Evolutionary conservation across 2,113 vertebrate species (phyloP).

Genomic region (Rhinogobius similis): DNA sequence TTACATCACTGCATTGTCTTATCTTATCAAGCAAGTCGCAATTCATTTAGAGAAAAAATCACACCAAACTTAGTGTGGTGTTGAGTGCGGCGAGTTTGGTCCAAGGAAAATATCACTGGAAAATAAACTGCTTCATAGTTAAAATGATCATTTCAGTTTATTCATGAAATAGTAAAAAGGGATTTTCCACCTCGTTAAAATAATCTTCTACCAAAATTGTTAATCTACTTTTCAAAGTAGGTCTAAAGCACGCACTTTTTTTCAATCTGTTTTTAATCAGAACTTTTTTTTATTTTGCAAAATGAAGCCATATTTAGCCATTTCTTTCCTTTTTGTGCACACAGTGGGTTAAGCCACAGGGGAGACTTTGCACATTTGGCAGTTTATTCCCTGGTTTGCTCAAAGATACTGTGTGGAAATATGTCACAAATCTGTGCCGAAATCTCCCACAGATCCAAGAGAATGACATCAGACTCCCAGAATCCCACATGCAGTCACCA

Average conservation of each 20-base stretch:
- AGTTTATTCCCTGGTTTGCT: slow-evolving; percentile 12
- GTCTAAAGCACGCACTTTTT: slow-evolving; percentile 22
- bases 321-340: background rate
- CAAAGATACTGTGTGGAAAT: slow-evolving; percentile 34
- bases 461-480: slow-evolving; percentile 36
- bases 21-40: background rate
- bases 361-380: slow-evolving; percentile 20
- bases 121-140: background rate
- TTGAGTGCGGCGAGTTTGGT: background rate
- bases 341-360: slow-evolving; percentile 25
- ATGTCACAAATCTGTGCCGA: slow-evolving; percentile 25
- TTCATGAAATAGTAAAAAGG: background rate
- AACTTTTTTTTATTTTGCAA: slow-evolving; percentile 6
- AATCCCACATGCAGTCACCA: slow-evolving; percentile 21
- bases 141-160: background rate
- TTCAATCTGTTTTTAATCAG: slow-evolving; percentile 10
- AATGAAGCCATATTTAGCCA: slow-evolving; percentile 9
- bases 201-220: background rate
- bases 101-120: background rate
- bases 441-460: background rate
- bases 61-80: background rate
- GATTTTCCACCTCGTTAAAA: background rate
- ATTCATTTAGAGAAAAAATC: no score
- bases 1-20: slow-evolving; percentile 14
- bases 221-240: slow-evolving; percentile 5